Conservation (phyloP, 2,888 invertebrate genomes). For the Horisme vitalbata region DNA sequence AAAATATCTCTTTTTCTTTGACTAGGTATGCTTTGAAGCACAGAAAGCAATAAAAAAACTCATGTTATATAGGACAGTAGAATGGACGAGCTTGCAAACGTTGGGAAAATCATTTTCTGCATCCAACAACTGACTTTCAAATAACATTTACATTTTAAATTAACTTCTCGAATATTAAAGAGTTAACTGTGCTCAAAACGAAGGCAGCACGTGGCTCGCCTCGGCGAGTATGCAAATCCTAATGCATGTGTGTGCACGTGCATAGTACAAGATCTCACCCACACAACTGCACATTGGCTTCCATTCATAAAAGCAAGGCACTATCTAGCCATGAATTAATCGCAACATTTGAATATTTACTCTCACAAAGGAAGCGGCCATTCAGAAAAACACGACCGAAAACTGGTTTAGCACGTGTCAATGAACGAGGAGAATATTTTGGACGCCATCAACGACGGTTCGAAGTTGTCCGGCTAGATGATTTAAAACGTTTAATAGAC, state of each 20-base stretch:
- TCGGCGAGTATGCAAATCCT: conserved; percentile 74
- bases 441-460: conserved; percentile 65
- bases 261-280: conserved; percentile 51
- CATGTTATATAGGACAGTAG: conserved; percentile 1
- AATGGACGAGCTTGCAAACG: conserved; percentile 45
- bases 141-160: conserved; percentile 74
- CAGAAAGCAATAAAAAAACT: conserved; percentile 8
- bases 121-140: conserved; percentile 64
- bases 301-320: conserved; percentile 80
- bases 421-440: conserved; percentile 79
- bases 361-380: conserved; percentile 80
- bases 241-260: conserved; percentile 49
- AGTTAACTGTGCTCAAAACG: conserved; percentile 71
- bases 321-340: conserved; percentile 82
- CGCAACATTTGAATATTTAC: conserved; percentile 83
- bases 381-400: conserved; percentile 77
- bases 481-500: conserved; percentile 72
- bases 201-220: conserved; percentile 71
- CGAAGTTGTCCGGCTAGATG: conserved; percentile 63
- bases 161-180: conserved; percentile 73
- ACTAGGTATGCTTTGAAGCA: too few species aligned
- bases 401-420: conserved; percentile 82
- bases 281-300: conserved; percentile 58
- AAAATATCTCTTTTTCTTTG: too few species aligned
- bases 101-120: conserved; percentile 48